phyloP scores from a whole-genome alignment of 1,140 invertebrate genomes.

The Saccostrea glomerata region DNA sequence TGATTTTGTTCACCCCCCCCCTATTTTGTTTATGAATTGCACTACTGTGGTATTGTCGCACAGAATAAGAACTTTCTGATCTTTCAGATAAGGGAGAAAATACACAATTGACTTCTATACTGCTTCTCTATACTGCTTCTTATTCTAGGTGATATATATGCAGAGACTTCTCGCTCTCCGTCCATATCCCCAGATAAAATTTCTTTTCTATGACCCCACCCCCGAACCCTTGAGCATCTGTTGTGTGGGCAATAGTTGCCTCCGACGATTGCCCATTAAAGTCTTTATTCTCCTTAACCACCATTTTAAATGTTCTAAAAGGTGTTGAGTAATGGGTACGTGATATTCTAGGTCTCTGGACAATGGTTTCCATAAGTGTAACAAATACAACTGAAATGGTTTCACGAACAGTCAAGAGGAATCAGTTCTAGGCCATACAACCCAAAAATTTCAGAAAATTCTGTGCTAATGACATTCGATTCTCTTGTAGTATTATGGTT shows the following conservation, averaged over 20 bases:
- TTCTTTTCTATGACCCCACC: neutral
- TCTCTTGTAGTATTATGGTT: neutral
- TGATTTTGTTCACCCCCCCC: constrained; percentile 37
- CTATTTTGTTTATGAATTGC: constrained; percentile 40
- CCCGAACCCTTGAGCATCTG: constrained; percentile 9
- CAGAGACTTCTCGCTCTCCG: neutral
- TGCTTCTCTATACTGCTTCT: constrained; percentile 33
- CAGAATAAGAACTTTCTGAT: constrained; percentile 4
- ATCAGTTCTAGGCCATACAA: neutral
- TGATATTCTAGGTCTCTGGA: neutral
- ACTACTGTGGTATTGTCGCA: constrained; percentile 37
- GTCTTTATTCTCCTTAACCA: neutral
- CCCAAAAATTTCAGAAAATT: neutral
- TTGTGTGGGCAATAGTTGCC: neutral
- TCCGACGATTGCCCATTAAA: neutral
- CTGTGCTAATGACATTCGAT: neutral
- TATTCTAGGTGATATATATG: neutral
- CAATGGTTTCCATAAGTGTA: constrained; percentile 45
- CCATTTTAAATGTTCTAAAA: neutral
- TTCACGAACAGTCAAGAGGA: constrained; percentile 44
- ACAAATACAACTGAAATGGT: constrained; percentile 51
- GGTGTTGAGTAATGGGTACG: neutral
- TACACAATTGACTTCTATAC: neutral
- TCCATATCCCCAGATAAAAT: neutral
- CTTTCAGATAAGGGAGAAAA: constrained; percentile 22